Base-by-base conservation (phyloP, 2,888 invertebrate genomes). In the Dastarcus helophoroides region DNA sequence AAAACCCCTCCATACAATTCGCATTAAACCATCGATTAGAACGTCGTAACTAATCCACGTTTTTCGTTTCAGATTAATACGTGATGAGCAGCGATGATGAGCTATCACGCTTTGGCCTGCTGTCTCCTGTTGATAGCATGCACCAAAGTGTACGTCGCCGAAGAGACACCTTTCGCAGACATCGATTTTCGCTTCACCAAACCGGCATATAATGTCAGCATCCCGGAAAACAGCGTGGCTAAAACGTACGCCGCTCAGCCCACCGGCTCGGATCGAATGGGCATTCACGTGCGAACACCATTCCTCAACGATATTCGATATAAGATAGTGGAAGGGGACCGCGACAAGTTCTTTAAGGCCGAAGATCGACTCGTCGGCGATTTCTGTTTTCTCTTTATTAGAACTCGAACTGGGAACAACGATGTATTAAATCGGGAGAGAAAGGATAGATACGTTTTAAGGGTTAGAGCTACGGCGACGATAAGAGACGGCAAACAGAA, bases 401-500 rank as follows among this genome's bases (percentile, higher is more conserved):
- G 94, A 50, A 91, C 89, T 41, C 76, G 88, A 54, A 85, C 91
- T 36, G 85, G 84, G 23, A 77, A 78, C 54, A 76, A 81, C 40
- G 83, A 86, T 49, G 88, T 91, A 42, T 67, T 97, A 37, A 97
- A 97, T 64, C 75, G 97, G 38, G 97, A 97, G 62, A 76, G 91
- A 31, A 79, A 79, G 44, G 88, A 89, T 52, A 67, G 72, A 36
- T 94, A 90, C 64, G 67, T 74, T 29, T 67, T 94, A 22, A 77
- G 78, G 47, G 73, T 95, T 40, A 73, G 74, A 43, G 86, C 83
- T 2, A 70, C 76, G 42, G 69, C 79, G 44, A 63, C 70, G 48
- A 57, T 71, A 56, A 51, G 64, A 45, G 68, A 72, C 56, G 60
- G 65, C 5, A 71, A 71, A 42, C 69, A 67, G 48, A 70, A 72